Evolutionary conservation across 2,888 invertebrate genomes (phyloP), one percentile per base, ranked within the genome.

Genomic region (Isoperla grammatica): DNA sequence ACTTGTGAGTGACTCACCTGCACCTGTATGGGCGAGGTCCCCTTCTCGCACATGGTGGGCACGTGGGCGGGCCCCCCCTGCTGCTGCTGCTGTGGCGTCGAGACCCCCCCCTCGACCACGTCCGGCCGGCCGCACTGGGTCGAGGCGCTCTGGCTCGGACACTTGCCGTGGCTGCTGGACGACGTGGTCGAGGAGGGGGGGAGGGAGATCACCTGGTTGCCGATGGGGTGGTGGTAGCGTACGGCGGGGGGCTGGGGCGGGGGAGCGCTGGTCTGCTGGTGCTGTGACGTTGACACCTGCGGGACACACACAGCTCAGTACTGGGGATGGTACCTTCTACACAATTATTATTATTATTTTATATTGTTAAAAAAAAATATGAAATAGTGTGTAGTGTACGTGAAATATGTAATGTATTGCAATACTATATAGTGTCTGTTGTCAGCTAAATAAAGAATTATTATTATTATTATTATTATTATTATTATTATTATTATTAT

Each of bases 181-280:
- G 29, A 29, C 53, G 60, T 66, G 19, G 57, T 67, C 37, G 59
- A 48, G 43, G 62, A 19, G 35, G 64, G 62, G 11, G 56, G 45
- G 20, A 60, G 55, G 9, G 63, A 55, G 35, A 60, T 75, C 57
- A 77, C 67, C 62, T 80, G 79, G 66, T 79, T 79, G 4, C 72
- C 73, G 61, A 74, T 61, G 66, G 76, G 76, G 67, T 77, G 76
- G 65, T 77, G 77, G 64, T 76, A 76, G 50, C 68, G 62, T 49
- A 68, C 67, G 35, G 64, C 57, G 15, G 63, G 61, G 37, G 63
- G 19, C 67, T 42, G 65, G 57, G 13, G 62, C 58, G 35, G 64
- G 66, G 37, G 65, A 54, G 19, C 62, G 60, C 29, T 62, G 15
- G 2, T 3, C 22, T 19, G n/a, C 23, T 56, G 56, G 11, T 55